Conservation (phyloP, 2,888 invertebrate species). For the Prionchulus punctatus region DNA sequence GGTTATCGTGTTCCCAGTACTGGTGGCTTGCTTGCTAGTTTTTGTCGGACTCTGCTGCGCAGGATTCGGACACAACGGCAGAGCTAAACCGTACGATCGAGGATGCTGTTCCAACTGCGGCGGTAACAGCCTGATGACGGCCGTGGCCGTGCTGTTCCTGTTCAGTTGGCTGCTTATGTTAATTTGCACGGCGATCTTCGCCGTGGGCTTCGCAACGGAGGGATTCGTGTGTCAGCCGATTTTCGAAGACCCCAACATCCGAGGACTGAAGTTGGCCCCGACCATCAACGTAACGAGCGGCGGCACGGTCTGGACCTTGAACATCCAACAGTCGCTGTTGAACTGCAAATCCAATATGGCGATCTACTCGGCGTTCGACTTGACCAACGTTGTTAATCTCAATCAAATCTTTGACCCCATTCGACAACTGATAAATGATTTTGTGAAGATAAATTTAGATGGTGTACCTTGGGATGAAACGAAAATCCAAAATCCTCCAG, state of each 20-base stretch:
- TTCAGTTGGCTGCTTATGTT: slow-evolving; percentile 4
- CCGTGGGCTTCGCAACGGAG: neutral
- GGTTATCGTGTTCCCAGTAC: neutral
- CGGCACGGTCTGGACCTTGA: neutral
- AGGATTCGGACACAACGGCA: neutral
- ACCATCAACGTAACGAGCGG: neutral
- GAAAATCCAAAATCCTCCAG: neutral
- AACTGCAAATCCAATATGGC: neutral
- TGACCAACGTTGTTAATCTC: neutral
- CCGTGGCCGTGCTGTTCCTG: neutral
- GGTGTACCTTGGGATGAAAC: neutral
- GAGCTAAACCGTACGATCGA: slow-evolving; percentile 1
- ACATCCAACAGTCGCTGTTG: neutral
- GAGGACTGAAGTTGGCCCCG: neutral
- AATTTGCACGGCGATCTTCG: neutral
- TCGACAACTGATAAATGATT: no score
- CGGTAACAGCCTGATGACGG: slow-evolving; percentile 4
- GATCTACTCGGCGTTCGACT: neutral
- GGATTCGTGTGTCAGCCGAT: neutral
- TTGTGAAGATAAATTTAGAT: neutral
- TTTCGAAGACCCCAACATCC: neutral
- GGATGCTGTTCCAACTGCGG: neutral
- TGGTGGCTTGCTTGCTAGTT: neutral
- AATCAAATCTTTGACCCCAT: neutral
- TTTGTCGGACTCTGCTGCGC: neutral